These are phyloP conservation scores for Pteronura brasiliensis DNA, from an alignment of 2,113 vertebrate species.

Conservation along the genomic window DNA sequence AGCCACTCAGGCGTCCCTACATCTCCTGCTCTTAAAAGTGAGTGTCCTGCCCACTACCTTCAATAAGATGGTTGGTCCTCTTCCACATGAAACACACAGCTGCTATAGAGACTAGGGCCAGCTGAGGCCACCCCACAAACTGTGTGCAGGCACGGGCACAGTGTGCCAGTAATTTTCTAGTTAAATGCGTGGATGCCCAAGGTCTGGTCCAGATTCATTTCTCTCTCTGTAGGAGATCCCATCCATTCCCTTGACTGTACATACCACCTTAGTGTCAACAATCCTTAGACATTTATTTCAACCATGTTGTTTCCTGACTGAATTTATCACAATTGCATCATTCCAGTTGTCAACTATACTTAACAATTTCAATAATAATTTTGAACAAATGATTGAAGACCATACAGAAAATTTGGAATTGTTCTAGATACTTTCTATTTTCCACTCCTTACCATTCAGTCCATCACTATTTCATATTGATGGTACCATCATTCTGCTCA, in stretches of 20 bases:
- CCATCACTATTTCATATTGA: not conserved
- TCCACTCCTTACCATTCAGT: not conserved
- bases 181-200: not conserved
- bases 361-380: not conserved
- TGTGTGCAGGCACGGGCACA: fast-evolving
- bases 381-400: not conserved
- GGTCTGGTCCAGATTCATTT: not conserved
- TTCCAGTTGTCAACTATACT: not conserved
- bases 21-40: not conserved
- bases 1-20: too few relatives aligned
- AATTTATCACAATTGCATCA: not conserved
- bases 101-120: not conserved
- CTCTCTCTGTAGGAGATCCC: not conserved
- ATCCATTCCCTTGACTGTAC: not conserved
- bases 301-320: not conserved
- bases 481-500: not conserved
- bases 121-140: not conserved
- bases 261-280: not conserved
- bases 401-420: not conserved
- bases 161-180: not conserved
- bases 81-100: not conserved
- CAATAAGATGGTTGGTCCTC: not conserved
- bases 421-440: not conserved
- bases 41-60: not conserved
- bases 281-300: not conserved